Evolutionary conservation across 2,113 vertebrate species (phyloP).

Genomic region (Eira barbara): DNA sequence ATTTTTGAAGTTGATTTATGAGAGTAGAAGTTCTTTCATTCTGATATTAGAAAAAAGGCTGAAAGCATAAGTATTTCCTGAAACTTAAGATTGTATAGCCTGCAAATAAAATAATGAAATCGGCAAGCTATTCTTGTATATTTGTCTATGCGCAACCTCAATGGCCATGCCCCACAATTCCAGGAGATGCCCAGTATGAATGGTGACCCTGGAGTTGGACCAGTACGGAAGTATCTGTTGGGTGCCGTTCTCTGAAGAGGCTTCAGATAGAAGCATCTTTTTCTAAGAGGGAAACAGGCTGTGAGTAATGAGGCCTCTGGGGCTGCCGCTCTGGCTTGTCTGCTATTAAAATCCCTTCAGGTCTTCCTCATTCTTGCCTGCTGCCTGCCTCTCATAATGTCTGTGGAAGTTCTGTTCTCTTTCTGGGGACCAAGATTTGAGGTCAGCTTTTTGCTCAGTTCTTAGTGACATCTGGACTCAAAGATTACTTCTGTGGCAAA

Average conservation of each 20-base stretch:
- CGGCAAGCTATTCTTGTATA: background rate
- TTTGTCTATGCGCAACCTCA: background rate
- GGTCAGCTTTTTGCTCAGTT: slow-evolving; percentile 6
- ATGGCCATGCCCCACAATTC: background rate
- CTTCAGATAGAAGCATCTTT: slow-evolving; percentile 5
- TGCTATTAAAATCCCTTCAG: background rate
- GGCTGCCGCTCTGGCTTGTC: background rate
- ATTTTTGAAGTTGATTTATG: slow-evolving; percentile 11
- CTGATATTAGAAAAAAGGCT: background rate
- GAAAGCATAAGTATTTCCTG: background rate
- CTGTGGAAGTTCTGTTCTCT: background rate
- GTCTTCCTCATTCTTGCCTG: background rate
- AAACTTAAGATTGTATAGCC: slow-evolving; percentile 5
- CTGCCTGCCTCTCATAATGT: background rate
- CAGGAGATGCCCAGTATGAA: background rate
- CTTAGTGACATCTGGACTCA: slow-evolving; percentile 28
- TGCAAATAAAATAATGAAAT: slow-evolving; percentile 4
- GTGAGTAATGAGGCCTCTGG: background rate
- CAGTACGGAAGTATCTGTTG: background rate
- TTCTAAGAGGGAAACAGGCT: background rate
- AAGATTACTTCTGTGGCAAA: slow-evolving; percentile 7
- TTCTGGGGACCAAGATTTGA: background rate
- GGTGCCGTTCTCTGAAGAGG: slow-evolving; percentile 8
- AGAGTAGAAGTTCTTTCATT: slow-evolving; percentile 15
- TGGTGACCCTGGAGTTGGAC: background rate